These are phyloP conservation scores for Calidris pugnax DNA, from an alignment of 2,113 vertebrate genomes.

Conservation along the genomic window DNA sequence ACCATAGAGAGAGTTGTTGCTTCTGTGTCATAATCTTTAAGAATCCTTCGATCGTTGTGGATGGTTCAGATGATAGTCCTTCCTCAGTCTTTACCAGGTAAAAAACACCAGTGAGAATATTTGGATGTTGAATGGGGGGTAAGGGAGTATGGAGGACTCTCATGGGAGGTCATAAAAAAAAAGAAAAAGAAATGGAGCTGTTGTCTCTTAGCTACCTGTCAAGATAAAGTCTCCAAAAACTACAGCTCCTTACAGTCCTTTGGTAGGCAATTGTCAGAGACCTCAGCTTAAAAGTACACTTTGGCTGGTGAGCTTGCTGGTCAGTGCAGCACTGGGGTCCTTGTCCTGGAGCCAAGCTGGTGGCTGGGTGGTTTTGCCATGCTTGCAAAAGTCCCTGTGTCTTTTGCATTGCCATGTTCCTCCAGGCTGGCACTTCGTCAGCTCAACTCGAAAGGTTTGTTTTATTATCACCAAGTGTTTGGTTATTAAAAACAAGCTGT, in stretches of 20 bases:
- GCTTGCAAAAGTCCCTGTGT: neutral
- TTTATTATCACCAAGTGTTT: slow-evolving; percentile 4
- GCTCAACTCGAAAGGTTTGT: neutral
- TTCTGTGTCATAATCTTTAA: neutral
- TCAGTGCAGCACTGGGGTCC: neutral
- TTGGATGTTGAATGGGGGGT: neutral
- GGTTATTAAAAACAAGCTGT: slow-evolving; percentile 34
- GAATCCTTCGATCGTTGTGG: neutral
- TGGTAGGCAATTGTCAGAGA: neutral
- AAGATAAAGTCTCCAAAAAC: neutral
- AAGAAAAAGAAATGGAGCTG: neutral
- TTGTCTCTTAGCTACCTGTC: neutral
- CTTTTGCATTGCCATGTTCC: neutral
- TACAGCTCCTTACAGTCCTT: neutral
- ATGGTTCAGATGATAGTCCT: neutral
- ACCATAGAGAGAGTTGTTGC: neutral
- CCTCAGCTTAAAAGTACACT: neutral
- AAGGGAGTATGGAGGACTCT: neutral
- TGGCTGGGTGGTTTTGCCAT: neutral
- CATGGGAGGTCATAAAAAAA: neutral
- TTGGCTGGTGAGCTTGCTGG: neutral
- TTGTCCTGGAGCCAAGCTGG: neutral
- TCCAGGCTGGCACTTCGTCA: neutral
- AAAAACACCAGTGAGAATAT: neutral
- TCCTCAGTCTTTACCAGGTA: neutral